Percentiles rank a stretch among this genome's conserved stretches.
These are phyloP conservation scores for Coptodon bakossiorum DNA, from an alignment of 2,113 vertebrate genomes.

Conservation along the genomic window DNA sequence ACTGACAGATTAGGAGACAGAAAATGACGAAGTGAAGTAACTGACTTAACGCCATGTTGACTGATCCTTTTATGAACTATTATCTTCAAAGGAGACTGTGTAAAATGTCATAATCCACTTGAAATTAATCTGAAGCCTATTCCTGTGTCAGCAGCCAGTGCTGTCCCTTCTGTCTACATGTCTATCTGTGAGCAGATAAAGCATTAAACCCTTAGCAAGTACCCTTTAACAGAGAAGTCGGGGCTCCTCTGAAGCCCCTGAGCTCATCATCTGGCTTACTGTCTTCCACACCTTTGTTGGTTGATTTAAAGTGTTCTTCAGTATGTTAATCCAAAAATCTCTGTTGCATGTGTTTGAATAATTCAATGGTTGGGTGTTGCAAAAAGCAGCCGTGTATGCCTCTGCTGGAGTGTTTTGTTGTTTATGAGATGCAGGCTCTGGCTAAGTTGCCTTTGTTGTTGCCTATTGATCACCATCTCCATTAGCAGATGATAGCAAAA, in stretches of 20 bases:
- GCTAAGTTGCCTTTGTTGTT: conserved; percentile 9
- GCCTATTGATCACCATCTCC: conserved; percentile 26
- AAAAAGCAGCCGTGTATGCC: background rate
- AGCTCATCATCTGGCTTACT: background rate
- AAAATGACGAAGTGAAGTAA: conserved; percentile 24
- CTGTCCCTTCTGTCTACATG: background rate
- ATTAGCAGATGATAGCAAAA: background rate
- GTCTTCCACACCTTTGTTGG: conserved; percentile 1
- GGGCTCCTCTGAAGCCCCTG: background rate
- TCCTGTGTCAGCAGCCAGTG: background rate
- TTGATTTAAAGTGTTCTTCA: conserved; percentile 26
- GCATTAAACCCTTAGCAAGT: background rate
- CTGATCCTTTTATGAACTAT: conserved; percentile 42
- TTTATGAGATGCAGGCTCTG: background rate
- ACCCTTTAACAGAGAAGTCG: background rate
- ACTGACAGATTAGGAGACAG: conserved; percentile 1
- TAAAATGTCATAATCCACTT: conserved; percentile 43
- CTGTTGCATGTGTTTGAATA: conserved; percentile 28
- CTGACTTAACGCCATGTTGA: conserved; percentile 27
- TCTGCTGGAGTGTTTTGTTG: conserved; percentile 3
- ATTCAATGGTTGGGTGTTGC: conserved; percentile 20
- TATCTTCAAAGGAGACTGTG: conserved; percentile 32
- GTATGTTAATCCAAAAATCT: conserved; percentile 41
- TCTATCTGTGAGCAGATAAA: conserved; percentile 15
- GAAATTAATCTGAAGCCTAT: conserved; percentile 22